Percentiles rank a stretch among this genome's conserved stretches.
phyloP scores from a whole-genome alignment of 2,113 vertebrate genomes.

The Chlamydotis undulata region DNA sequence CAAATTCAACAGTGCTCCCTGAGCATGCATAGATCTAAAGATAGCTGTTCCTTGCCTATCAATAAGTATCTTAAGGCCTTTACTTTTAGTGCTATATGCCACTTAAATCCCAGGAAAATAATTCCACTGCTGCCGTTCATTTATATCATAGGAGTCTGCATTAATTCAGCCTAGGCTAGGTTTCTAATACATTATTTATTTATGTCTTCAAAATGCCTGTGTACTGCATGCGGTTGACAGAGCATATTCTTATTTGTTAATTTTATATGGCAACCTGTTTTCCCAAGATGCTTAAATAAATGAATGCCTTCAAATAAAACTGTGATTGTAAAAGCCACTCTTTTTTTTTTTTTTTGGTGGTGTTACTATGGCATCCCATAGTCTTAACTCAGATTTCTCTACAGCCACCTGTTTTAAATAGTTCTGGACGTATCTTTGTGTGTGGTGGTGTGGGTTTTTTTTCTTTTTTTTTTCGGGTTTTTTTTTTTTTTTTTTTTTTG shows the following conservation, averaged over 20 bases:
- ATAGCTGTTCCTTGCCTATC: conserved; percentile 33
- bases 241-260: conserved; percentile 60
- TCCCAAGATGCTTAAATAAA: conserved; percentile 16
- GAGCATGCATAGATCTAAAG: conserved; percentile 35
- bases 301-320: conserved; percentile 16
- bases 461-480: not conserved
- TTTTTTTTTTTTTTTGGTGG: not conserved
- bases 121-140: conserved; percentile 28
- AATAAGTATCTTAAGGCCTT: conserved; percentile 58
- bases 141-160: conserved; percentile 48
- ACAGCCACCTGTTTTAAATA: not conserved
- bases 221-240: conserved; percentile 26
- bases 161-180: conserved; percentile 36
- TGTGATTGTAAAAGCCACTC: not conserved
- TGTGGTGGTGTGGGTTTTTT: no score
- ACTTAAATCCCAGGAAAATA: conserved; percentile 55
- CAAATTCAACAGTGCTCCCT: conserved; percentile 19
- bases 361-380: not conserved
- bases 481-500: not conserved
- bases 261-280: conserved; percentile 38
- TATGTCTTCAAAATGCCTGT: conserved; percentile 49
- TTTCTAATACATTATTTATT: conserved; percentile 69
- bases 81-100: conserved; percentile 39
- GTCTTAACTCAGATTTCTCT: not conserved
- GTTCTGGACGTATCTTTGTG: not conserved